Conservation (phyloP, 2,113 vertebrate genomes). For the Nyctereutes procyonoides region DNA sequence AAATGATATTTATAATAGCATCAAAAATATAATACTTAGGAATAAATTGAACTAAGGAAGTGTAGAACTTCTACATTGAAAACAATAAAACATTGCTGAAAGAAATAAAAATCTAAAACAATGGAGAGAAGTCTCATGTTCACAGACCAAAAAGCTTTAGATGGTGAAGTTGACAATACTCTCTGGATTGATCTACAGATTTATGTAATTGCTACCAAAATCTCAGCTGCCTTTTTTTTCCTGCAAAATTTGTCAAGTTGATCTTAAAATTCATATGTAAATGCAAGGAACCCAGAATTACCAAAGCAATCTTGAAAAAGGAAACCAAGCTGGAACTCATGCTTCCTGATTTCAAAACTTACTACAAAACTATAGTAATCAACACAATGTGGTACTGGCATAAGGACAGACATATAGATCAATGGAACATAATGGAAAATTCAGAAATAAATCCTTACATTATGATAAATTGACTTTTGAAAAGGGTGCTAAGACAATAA, state of each 20-base stretch:
- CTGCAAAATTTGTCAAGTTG: not conserved
- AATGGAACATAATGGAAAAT: not conserved
- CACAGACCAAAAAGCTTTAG: not conserved
- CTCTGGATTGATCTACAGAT: not conserved
- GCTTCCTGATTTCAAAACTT: not conserved
- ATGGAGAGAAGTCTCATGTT: not conserved
- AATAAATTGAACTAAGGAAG: slow-evolving; percentile 16
- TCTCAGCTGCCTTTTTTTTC: not conserved
- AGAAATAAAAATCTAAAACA: not conserved
- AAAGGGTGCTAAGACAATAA: not conserved
- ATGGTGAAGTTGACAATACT: not conserved
- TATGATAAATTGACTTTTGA: not conserved
- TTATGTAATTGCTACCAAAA: not conserved
- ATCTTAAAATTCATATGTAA: not conserved
- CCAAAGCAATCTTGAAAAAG: not conserved
- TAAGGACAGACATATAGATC: not conserved
- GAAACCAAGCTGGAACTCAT: not conserved
- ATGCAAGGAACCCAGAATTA: not conserved
- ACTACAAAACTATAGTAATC: not conserved
- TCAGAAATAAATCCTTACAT: not conserved
- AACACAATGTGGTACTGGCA: not conserved
- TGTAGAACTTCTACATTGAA: not conserved
- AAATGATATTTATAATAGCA: not conserved
- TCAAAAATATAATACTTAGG: not conserved
- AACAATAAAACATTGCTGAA: not conserved